phyloP scores from a whole-genome alignment of 2,888 invertebrate genomes.

The Dinocampus coccinellae region DNA sequence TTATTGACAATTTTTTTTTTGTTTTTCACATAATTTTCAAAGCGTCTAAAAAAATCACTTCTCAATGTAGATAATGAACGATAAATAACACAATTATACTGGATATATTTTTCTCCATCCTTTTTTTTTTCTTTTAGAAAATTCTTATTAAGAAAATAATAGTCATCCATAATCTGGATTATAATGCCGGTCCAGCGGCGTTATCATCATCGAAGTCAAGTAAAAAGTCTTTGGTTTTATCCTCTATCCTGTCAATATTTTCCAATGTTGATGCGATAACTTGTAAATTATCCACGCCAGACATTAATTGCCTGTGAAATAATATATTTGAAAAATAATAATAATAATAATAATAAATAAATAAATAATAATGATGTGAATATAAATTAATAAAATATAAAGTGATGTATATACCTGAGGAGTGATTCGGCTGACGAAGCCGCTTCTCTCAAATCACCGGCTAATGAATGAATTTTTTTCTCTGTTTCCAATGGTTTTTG shows the following conservation, averaged over 20 bases:
- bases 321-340: background rate
- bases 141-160: background rate
- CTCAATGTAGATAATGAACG: background rate
- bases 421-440: conserved; percentile 78
- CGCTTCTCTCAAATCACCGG: conserved; percentile 75
- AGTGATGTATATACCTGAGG: conserved; percentile 70
- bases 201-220: conserved; percentile 71
- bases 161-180: conserved; percentile 44
- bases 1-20: conserved; percentile 1
- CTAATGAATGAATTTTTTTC: conserved; percentile 71
- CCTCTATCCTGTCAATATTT: conserved; percentile 73
- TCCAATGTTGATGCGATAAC: conserved; percentile 77
- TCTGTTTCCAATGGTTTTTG: conserved; percentile 51
- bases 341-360: background rate
- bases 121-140: background rate
- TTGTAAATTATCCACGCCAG: conserved; percentile 77
- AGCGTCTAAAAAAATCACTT: conserved; percentile 3
- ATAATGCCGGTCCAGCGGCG: conserved; percentile 71
- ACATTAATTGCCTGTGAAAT: conserved; percentile 74
- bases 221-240: conserved; percentile 70
- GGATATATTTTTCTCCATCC: background rate
- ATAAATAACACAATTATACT: background rate
- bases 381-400: background rate
- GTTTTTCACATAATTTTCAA: background rate
- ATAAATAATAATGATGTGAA: conserved; percentile 14